These are phyloP conservation scores for Todiramphus saurophagus DNA, from an alignment of 2,113 vertebrate genomes.

Conservation along the genomic window DNA sequence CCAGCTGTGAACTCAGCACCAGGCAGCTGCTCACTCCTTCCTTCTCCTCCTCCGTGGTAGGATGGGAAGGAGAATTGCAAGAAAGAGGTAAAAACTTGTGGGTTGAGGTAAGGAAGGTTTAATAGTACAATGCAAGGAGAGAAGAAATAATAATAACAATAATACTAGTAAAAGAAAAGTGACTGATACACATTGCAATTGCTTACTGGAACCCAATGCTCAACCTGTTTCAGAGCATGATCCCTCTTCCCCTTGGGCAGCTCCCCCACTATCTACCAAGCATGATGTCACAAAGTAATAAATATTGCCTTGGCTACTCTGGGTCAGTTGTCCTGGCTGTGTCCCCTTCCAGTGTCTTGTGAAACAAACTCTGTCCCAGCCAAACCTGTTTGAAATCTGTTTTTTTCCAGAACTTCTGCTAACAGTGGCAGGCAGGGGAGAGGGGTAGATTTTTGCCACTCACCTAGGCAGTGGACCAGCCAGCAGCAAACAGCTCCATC, in stretches of 20 bases:
- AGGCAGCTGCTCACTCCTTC: too few relatives aligned
- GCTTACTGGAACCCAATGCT: neutral
- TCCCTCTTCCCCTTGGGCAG: neutral
- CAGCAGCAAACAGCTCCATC: neutral
- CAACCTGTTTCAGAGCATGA: neutral
- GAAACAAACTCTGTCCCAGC: neutral
- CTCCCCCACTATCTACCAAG: neutral
- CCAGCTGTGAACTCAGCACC: neutral
- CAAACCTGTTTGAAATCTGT: neutral
- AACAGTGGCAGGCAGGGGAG: neutral
- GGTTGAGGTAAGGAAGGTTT: neutral
- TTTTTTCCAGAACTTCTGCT: neutral
- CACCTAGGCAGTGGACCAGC: neutral
- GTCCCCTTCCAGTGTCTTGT: neutral
- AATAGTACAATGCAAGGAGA: neutral
- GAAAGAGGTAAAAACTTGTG: neutral
- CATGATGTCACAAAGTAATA: neutral
- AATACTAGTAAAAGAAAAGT: neutral
- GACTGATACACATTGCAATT: neutral
- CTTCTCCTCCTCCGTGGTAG: too few relatives aligned
- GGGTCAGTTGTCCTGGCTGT: neutral
- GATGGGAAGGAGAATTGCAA: neutral
- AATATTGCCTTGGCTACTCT: neutral
- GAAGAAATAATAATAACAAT: neutral
- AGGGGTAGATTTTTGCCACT: neutral